A percentile compares a stretch with the other conserved stretches of the same genome.
These are phyloP conservation scores for Syrphus vitripennis DNA, from an alignment of 2,888 invertebrate species.

Conservation along the genomic window DNA sequence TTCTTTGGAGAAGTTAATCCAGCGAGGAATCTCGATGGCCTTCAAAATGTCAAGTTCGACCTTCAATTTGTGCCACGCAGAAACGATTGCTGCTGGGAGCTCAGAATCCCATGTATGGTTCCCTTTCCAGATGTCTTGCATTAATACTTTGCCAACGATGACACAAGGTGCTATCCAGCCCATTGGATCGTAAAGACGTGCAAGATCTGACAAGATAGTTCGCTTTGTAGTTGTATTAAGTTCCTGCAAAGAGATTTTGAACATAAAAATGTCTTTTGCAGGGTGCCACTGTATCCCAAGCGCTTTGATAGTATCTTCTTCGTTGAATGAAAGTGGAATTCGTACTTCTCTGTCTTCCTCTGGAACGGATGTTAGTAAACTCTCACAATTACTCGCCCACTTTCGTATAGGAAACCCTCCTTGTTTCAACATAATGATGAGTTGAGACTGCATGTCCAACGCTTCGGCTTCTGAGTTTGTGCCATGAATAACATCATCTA, in stretches of 20 bases:
- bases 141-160: slow-evolving; percentile 2
- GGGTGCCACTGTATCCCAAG: not conserved
- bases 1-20: not conserved
- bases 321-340: no score
- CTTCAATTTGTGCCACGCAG: slow-evolving; percentile 32
- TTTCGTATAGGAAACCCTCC: slow-evolving; percentile 30
- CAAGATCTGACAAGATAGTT: not conserved
- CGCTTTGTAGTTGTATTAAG: slow-evolving; percentile 10
- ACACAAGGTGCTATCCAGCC: slow-evolving; percentile 48
- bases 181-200: slow-evolving; percentile 39
- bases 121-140: no score
- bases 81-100: slow-evolving; percentile 29
- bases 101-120: no score
- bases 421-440: not conserved
- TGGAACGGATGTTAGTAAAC: not conserved
- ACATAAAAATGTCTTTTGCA: not conserved
- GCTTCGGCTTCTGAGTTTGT: slow-evolving; percentile 8
- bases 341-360: not conserved
- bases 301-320: no score
- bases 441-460: slow-evolving; percentile 1
- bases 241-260: not conserved
- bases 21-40: slow-evolving; percentile 39
- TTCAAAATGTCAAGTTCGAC: not conserved
- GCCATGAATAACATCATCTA: slow-evolving; percentile 7
- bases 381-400: slow-evolving; percentile 34